These are phyloP conservation scores for Apostichopus californicus DNA, from an alignment of 35 echinoderm and acorn worm genomes.

Conservation along the genomic window DNA sequence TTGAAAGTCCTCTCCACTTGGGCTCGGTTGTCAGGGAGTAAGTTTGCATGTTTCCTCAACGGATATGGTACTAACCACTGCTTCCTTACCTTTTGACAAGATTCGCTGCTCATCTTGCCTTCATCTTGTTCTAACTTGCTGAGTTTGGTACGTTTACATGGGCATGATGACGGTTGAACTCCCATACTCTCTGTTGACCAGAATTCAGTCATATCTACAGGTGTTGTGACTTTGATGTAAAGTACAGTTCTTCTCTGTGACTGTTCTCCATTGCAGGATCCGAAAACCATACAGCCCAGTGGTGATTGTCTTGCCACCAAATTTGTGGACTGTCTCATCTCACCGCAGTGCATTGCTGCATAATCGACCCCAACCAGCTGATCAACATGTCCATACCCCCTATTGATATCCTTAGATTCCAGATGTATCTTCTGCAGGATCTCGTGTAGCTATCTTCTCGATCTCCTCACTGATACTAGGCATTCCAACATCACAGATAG, in stretches of 20 bases:
- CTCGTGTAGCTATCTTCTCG: background rate
- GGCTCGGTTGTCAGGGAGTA: conserved; percentile 64
- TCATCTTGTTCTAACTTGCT: conserved; percentile 42
- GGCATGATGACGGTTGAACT: background rate
- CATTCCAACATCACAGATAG: conserved; percentile 44
- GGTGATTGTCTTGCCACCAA: conserved; percentile 58
- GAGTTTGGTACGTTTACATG: conserved; percentile 9
- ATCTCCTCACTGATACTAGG: conserved; percentile 57
- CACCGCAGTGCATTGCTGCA: conserved; percentile 58
- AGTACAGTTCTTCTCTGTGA: background rate
- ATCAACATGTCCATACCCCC: conserved; percentile 61
- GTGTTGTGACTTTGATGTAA: conserved; percentile 6
- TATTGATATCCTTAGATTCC: conserved; percentile 10
- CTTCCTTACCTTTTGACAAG: conserved; percentile 56
- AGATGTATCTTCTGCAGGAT: conserved; percentile 40
- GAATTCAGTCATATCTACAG: conserved; percentile 62
- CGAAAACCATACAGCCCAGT: conserved; percentile 74
- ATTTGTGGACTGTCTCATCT: conserved; percentile 25
- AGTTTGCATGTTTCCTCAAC: conserved; percentile 65
- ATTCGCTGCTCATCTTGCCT: conserved; percentile 56
- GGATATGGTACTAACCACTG: conserved; percentile 81
- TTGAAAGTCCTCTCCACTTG: conserved; percentile 71
- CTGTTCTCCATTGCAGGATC: background rate
- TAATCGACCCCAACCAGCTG: conserved; percentile 71
- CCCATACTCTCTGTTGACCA: conserved; percentile 68